These are phyloP conservation scores for Silurus aristotelis DNA, from an alignment of 2,797 vertebrate species.

Conservation along the genomic window DNA sequence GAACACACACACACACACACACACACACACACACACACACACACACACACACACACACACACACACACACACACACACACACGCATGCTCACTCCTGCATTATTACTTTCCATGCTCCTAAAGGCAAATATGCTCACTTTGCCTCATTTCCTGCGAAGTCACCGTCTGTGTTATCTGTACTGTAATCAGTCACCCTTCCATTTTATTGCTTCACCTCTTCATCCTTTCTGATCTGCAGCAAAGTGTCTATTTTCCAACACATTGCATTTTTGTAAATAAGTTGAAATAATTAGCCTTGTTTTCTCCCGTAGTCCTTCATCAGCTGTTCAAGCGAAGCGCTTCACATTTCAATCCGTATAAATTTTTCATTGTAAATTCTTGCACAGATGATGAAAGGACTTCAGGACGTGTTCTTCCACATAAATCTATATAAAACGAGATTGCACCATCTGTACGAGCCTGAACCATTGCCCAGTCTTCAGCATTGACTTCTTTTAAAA, in stretches of 20 bases:
- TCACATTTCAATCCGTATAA: background rate
- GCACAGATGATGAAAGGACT: background rate
- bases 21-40: too few relatives aligned
- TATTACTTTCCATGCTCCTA: slow-evolving; percentile 34
- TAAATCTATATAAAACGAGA: background rate
- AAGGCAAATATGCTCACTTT: slow-evolving; percentile 19
- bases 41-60: slow-evolving; percentile 38
- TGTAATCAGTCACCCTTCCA: background rate
- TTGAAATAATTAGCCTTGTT: background rate
- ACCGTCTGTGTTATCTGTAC: slow-evolving; percentile 12
- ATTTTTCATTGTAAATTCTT: background rate
- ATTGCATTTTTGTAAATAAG: background rate
- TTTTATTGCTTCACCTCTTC: slow-evolving; percentile 21
- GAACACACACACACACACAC: slow-evolving; percentile 36
- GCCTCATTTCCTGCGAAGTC: slow-evolving; percentile 28
- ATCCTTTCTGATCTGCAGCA: slow-evolving; percentile 3
- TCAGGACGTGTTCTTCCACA: background rate
- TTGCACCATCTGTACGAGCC: background rate
- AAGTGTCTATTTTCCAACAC: background rate
- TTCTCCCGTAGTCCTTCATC: background rate
- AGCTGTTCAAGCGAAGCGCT: background rate
- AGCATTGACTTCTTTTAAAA: background rate
- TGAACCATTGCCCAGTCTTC: background rate
- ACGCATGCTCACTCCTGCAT: background rate
- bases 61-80: slow-evolving; percentile 1